These are phyloP conservation scores for Alviniconcha strummeri DNA, from an alignment of 2,888 invertebrate species.

Conservation along the genomic window DNA sequence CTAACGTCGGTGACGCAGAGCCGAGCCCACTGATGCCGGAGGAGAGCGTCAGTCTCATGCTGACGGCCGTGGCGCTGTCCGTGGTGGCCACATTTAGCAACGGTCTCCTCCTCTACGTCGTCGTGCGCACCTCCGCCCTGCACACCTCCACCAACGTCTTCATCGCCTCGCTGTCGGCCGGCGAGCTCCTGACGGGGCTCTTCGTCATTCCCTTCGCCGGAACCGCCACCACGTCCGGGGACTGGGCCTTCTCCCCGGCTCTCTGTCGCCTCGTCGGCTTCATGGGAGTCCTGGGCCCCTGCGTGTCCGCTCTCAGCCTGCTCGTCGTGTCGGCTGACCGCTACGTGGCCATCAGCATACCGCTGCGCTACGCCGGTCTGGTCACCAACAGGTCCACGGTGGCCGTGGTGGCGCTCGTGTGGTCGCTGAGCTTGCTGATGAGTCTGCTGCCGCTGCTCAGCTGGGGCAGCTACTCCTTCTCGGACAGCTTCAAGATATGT, in stretches of 20 bases:
- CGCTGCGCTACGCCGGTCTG: constrained; percentile 52
- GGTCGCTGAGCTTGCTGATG: constrained; percentile 48
- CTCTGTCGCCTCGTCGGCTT: constrained; percentile 45
- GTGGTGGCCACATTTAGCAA: constrained; percentile 43
- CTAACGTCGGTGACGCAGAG: constrained; percentile 7
- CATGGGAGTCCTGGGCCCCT: constrained; percentile 38
- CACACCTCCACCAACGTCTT: constrained; percentile 58
- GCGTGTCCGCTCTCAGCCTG: constrained; percentile 47
- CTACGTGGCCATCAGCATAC: constrained; percentile 54
- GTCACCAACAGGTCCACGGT: constrained; percentile 45
- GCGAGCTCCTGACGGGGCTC: constrained; percentile 49
- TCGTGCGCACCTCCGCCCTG: constrained; percentile 45
- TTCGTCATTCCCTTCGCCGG: constrained; percentile 51
- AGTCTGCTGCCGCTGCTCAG: constrained; percentile 45
- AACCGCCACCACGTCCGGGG: constrained; percentile 30
- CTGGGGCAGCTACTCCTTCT: constrained; percentile 48
- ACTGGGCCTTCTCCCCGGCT: constrained; percentile 36
- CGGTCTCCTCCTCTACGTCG: constrained; percentile 45
- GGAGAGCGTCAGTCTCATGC: constrained; percentile 32
- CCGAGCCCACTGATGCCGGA: constrained; percentile 3
- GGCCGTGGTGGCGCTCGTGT: constrained; percentile 42
- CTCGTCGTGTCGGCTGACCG: constrained; percentile 55
- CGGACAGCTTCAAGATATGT: constrained; percentile 42
- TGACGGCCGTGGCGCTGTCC: constrained; percentile 39
- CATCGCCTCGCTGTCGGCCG: constrained; percentile 51